Evolutionary conservation across 2,797 vertebrate genomes (phyloP).

Genomic region (Phrynocephalus vlangalii): DNA sequence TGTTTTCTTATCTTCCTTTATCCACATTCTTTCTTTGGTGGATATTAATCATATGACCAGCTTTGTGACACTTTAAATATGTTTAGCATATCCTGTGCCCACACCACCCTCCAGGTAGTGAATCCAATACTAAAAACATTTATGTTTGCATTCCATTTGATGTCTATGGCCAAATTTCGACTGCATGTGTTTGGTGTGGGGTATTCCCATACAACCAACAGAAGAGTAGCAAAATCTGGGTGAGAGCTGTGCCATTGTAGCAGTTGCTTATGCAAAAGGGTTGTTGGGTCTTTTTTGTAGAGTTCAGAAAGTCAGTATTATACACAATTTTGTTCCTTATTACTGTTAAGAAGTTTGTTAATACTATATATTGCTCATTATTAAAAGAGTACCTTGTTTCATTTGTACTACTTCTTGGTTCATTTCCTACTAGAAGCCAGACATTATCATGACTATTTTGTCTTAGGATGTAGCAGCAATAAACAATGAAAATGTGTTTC

Average conservation of each 20-base stretch:
- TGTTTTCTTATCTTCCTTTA: constrained; percentile 36
- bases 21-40: background rate
- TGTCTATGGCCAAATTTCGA: background rate
- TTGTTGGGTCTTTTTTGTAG: background rate
- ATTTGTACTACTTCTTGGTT: no score
- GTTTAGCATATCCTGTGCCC: constrained; percentile 14
- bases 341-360: no score
- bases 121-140: background rate
- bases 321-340: background rate
- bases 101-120: background rate
- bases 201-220: background rate
- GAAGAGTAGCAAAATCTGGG: background rate
- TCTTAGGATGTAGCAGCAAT: no score
- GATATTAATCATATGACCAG: background rate
- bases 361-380: background rate
- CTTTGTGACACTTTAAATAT: constrained; percentile 7
- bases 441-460: no score
- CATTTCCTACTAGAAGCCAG: no score
- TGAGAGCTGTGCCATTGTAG: background rate
- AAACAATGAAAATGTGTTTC: no score
- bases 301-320: background rate
- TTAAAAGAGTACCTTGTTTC: no score
- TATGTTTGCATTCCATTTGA: background rate
- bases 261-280: background rate
- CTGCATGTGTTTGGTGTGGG: background rate